These are phyloP conservation scores for Nomada goodeniana DNA, from an alignment of 2,888 invertebrate genomes.

Conservation along the genomic window DNA sequence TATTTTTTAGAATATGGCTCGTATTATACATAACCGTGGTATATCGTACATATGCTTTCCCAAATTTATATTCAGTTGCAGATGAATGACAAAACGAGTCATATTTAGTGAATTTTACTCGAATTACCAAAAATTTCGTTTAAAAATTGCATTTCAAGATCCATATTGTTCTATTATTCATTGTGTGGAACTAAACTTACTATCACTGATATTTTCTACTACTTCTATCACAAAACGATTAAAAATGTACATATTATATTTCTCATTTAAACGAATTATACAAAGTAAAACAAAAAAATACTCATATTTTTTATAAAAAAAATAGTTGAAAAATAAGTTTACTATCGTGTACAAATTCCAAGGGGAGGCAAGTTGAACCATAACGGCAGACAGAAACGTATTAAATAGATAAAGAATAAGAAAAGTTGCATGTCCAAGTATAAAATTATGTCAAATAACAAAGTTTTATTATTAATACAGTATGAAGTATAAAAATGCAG, in stretches of 20 bases:
- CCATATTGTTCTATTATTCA: background rate
- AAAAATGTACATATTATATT: conserved; percentile 52
- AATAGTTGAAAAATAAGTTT: conserved; percentile 56
- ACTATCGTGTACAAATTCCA: conserved; percentile 61
- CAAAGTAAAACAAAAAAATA: conserved; percentile 32
- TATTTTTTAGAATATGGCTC: conserved; percentile 31
- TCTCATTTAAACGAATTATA: conserved; percentile 52
- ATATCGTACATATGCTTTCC: conserved; percentile 10
- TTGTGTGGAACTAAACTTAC: conserved; percentile 11
- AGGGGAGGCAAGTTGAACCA: conserved; percentile 16
- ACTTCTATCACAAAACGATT: conserved; percentile 13
- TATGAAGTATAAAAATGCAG: conserved; percentile 40
- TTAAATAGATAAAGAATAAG: conserved; percentile 26
- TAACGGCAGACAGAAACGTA: conserved; percentile 21
- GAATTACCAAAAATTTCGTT: background rate
- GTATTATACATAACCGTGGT: conserved; percentile 19
- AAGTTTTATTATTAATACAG: conserved; percentile 24
- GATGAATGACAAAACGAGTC: background rate
- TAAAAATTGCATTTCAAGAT: background rate
- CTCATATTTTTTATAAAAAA: conserved; percentile 59
- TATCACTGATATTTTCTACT: conserved; percentile 19
- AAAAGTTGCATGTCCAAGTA: conserved; percentile 19
- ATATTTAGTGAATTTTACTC: conserved; percentile 7
- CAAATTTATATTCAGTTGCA: conserved; percentile 5
- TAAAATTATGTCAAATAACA: conserved; percentile 23